These are phyloP conservation scores for Lucilia cuprina DNA, from an alignment of 1,140 invertebrate genomes.

Conservation along the genomic window DNA sequence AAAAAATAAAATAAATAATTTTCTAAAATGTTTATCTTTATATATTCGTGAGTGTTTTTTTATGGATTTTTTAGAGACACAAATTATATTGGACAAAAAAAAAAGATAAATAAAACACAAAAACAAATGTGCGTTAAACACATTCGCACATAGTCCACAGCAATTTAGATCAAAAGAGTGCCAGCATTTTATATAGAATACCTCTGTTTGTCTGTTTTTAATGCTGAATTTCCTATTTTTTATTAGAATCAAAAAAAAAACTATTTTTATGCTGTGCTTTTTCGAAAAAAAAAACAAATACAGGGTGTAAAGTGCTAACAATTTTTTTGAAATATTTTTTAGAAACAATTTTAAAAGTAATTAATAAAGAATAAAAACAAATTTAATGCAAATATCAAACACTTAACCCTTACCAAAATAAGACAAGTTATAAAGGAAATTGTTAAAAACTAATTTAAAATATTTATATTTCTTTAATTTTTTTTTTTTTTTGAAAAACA, in stretches of 20 bases:
- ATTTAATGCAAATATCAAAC: too few relatives aligned
- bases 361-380: too few relatives aligned
- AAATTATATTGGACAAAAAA: not conserved
- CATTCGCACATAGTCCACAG: not conserved
- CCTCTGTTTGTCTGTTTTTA: not conserved
- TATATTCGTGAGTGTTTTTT: not conserved
- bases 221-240: conserved; percentile 1
- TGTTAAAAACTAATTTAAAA: too few relatives aligned
- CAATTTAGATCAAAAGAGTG: not conserved
- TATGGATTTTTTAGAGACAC: not conserved
- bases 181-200: conserved; percentile 3
- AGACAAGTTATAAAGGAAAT: too few relatives aligned
- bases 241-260: not conserved
- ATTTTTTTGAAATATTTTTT: not conserved
- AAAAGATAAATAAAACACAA: conserved; percentile 4
- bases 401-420: too few relatives aligned
- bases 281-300: not conserved
- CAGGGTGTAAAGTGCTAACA: not conserved
- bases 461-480: too few relatives aligned
- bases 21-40: conserved; percentile 6
- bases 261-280: not conserved
- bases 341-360: too few relatives aligned
- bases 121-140: not conserved
- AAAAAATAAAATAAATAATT: not conserved
- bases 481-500: too few relatives aligned